phyloP scores from a whole-genome alignment of 1,140 invertebrate genomes.

The Nymphalis io region DNA sequence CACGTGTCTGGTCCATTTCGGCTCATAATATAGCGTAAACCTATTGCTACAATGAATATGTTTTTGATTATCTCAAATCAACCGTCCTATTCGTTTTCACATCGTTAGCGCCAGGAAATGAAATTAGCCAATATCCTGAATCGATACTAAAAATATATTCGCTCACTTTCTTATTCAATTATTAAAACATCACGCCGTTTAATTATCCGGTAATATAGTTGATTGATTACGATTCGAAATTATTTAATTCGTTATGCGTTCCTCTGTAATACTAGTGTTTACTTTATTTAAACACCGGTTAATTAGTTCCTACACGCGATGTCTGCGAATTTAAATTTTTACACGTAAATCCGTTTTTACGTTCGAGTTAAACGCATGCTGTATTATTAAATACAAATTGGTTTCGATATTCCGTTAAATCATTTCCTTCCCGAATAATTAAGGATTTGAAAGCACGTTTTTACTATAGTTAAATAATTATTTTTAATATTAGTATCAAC shows the following conservation, averaged over 20 bases:
- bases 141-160: not conserved
- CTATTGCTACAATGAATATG: no score
- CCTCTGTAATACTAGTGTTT: slow-evolving; percentile 13
- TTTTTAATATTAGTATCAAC: not conserved
- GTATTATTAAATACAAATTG: slow-evolving; percentile 9
- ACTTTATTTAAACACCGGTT: slow-evolving; percentile 1
- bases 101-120: slow-evolving; percentile 10
- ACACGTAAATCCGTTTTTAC: slow-evolving; percentile 12
- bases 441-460: slow-evolving; percentile 20
- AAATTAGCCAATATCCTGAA: slow-evolving; percentile 17
- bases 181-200: slow-evolving; percentile 13
- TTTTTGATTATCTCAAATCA: not conserved
- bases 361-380: not conserved
- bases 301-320: slow-evolving; percentile 13
- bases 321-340: not conserved
- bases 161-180: slow-evolving; percentile 5
- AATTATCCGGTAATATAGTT: slow-evolving; percentile 12
- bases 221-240: slow-evolving; percentile 13
- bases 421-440: slow-evolving; percentile 22
- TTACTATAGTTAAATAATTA: slow-evolving; percentile 1
- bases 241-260: slow-evolving; percentile 23
- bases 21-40: no score
- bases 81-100: no score
- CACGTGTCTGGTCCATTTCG: no score
- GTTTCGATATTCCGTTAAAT: not conserved